phyloP scores from a whole-genome alignment of 2,888 invertebrate genomes.

The Encarsia formosa region DNA sequence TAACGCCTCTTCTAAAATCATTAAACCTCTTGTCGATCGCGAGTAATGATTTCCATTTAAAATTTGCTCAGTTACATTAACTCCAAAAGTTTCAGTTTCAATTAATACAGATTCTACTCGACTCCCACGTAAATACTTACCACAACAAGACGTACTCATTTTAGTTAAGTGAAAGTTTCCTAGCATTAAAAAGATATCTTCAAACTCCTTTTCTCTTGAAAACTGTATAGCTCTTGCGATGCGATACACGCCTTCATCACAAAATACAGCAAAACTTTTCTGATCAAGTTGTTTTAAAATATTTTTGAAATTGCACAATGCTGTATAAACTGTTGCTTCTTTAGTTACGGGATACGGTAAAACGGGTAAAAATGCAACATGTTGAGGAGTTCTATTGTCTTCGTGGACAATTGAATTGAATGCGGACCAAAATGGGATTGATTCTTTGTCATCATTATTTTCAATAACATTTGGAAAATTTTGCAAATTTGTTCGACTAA shows the following conservation, averaged over 20 bases:
- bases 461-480: too few relatives aligned
- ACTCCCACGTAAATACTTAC: slow-evolving; percentile 22
- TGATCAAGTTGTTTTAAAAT: slow-evolving; percentile 12
- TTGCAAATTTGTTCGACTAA: neutral
- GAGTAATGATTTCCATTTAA: slow-evolving; percentile 13
- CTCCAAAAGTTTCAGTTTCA: slow-evolving; percentile 9
- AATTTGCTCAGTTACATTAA: slow-evolving; percentile 6
- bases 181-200: slow-evolving; percentile 3
- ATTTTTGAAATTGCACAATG: slow-evolving; percentile 17
- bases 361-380: neutral
- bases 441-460: too few relatives aligned
- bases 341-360: slow-evolving; percentile 12
- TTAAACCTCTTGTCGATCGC: slow-evolving; percentile 13
- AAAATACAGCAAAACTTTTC: slow-evolving; percentile 7
- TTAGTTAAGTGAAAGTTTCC: slow-evolving; percentile 15
- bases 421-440: slow-evolving; percentile 5
- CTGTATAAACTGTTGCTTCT: slow-evolving; percentile 15
- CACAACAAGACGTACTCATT: slow-evolving; percentile 4
- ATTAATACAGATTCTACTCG: slow-evolving; percentile 14
- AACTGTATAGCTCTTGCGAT: slow-evolving; percentile 9
- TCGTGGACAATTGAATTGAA: slow-evolving; percentile 6
- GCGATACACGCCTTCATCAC: slow-evolving; percentile 17
- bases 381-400: neutral
- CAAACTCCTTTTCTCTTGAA: slow-evolving; percentile 1
- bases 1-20: slow-evolving; percentile 11